Percentiles rank a stretch among this genome's conserved stretches.
Evolutionary conservation across 2,888 invertebrate species (phyloP).

Genomic region (Apotomis betuletana): DNA sequence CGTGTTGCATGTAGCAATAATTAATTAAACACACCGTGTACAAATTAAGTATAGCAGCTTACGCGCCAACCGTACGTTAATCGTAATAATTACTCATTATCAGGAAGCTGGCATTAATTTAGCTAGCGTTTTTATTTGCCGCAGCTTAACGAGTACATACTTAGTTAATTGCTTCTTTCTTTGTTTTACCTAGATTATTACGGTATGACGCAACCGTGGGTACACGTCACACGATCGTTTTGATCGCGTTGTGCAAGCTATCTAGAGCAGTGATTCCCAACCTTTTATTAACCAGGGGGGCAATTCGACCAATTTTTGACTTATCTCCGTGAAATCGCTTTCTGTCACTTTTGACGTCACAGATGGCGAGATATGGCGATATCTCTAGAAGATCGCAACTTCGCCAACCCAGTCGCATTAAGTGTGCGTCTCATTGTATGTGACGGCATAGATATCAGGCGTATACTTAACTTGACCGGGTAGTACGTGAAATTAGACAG

Average conservation of each 20-base stretch:
- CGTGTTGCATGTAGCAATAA: constrained; percentile 48
- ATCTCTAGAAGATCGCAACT: no score
- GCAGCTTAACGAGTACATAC: constrained; percentile 78
- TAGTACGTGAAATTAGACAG: no score
- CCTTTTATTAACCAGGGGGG: no score
- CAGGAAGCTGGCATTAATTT: constrained; percentile 79
- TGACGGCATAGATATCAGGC: no score
- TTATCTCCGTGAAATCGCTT: no score
- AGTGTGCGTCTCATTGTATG: no score
- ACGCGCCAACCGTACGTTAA: constrained; percentile 71
- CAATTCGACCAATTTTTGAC: no score
- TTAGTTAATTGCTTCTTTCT: constrained; percentile 77
- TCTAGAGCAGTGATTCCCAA: constrained; percentile 24
- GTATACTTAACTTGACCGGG: no score
- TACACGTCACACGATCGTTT: constrained; percentile 63
- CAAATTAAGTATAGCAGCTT: constrained; percentile 56
- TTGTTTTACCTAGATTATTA: constrained; percentile 73
- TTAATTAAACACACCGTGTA: constrained; percentile 57
- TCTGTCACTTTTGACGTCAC: no score
- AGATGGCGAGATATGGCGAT: no score
- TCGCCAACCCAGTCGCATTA: no score
- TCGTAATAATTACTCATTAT: constrained; percentile 80
- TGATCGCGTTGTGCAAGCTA: constrained; percentile 68
- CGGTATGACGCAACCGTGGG: constrained; percentile 70
- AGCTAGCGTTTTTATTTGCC: constrained; percentile 71